Base-by-base conservation (phyloP, 2,888 invertebrate species). In the Lapara coniferarum region DNA sequence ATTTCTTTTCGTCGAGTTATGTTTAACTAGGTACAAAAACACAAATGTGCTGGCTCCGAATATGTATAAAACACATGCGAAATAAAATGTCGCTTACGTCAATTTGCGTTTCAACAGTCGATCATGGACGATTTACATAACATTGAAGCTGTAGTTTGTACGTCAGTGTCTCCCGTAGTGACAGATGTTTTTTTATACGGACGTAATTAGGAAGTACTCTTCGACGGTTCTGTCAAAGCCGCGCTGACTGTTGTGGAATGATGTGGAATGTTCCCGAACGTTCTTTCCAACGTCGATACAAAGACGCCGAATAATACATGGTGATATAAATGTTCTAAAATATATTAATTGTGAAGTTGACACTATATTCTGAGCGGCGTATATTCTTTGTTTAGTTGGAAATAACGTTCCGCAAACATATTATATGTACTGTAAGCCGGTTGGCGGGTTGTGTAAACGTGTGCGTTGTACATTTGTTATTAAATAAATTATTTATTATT, bases 161-260 rank as follows among this genome's bases (percentile, higher is more conserved):
- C 78, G 77, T 81, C 84, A 81, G 83, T 82, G 84, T 80, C 83
- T 83, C 77, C 83, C 81, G 77, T 77, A 83, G 80, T 82, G 84
- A 84, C 82, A 85, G 81, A 83, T 78, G 79, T 73, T 74, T 81
- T 84, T 84, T 81, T 81, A 83, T 82, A 67, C 51, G 58, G 56
- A 69, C 58, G 19, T 56, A 67, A 63, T 77, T 76, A 76, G 75
- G 72, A 72, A 70, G 68, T 73, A 72, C 66, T 72, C 72, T n/a
- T 69, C 71, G 59, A 78, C 74, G 74, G 82, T 84, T 78, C 77
- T 80, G 81, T 73, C 82, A 78, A 82, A 74, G 83, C 83, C 83
- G 81, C 83, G 82, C 85, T 85, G 83, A 84, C 83, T 85, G 53
- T 67, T 71, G 16, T 52, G 58, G 68, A 25, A 58, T 49, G 49